Evolutionary conservation across 2,113 vertebrate species (phyloP), one percentile per base, ranked within the genome.

Genomic region (Psilopsiagon aymara): DNA sequence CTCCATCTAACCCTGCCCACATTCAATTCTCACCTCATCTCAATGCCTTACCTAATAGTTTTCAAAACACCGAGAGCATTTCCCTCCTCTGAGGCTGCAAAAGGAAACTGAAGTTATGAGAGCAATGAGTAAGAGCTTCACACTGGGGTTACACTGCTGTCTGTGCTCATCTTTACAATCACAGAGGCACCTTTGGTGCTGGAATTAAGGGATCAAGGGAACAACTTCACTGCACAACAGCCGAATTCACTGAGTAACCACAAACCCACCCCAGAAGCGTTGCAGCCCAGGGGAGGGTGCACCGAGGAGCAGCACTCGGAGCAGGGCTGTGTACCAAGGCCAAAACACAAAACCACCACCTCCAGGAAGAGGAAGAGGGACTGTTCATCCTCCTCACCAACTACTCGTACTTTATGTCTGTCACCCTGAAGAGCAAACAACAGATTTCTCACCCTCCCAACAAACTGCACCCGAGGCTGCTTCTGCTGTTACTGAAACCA

Each of bases 291-390:
- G 9, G 57, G 20, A 59, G 33, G 20, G 33, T n/a, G 57, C 57
- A n/a, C 9, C 7, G 23, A 44, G 74, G 57, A 82, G 41, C 86
- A 21, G 59, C 64, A n/a, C 10, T 0, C 1, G 13, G 25, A 37
- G 66, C 57, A 8, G 62, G 35, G 47, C 7, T 37, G 68, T 29
- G 27, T 5, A 21, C 5, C 66, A 20, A 90, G 87, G 93, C 91
- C 93, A 80, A 24, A 60, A n/a, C 86, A 46, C 62, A 46, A 49
- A 71, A 39, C 70, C 74, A 55, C 57, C 21, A 39, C 87, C 21
- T 92, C 82, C 41, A 59, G 92, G 95, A 95, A 90, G 87, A 55
- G 94, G 87, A 95, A 93, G 82, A 6, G 17, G 83, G 51, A 82
- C 84, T 79, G 62, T 21, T 53, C 19, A 90, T 51, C 67, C 87